These are phyloP conservation scores for Neoseiulus cucumeris DNA, from an alignment of 1,140 invertebrate genomes.

Conservation along the genomic window DNA sequence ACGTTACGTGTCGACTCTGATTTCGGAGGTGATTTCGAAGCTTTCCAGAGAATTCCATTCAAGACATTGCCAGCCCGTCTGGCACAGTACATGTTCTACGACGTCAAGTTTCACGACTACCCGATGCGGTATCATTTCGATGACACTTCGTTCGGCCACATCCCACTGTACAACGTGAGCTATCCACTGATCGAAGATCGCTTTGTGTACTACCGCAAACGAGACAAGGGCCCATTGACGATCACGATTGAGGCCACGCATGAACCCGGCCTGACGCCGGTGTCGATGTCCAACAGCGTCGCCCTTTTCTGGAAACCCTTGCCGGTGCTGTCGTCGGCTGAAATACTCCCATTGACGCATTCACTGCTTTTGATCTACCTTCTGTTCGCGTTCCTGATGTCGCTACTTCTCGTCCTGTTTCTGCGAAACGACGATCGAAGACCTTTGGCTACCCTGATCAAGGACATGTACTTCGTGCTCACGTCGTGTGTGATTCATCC, in stretches of 20 bases:
- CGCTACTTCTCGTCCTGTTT: background rate
- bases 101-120: background rate
- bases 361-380: background rate
- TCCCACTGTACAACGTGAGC: background rate
- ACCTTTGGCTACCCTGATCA: no score
- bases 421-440: no score
- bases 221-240: no score
- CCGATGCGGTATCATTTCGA: background rate
- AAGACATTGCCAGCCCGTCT: background rate
- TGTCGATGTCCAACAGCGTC: background rate
- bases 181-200: background rate
- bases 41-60: background rate
- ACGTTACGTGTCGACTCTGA: background rate
- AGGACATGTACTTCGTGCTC: no score
- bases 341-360: background rate
- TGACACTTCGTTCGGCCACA: background rate
- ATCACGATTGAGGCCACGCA: background rate
- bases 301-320: background rate
- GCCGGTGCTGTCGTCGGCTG: background rate
- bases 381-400: no score
- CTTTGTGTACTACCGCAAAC: no score
- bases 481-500: background rate
- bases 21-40: background rate
- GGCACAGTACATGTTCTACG: background rate
- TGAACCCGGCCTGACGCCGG: background rate